These are phyloP conservation scores for Oreortyx pictus DNA, from an alignment of 2,797 vertebrate species.

Conservation along the genomic window DNA sequence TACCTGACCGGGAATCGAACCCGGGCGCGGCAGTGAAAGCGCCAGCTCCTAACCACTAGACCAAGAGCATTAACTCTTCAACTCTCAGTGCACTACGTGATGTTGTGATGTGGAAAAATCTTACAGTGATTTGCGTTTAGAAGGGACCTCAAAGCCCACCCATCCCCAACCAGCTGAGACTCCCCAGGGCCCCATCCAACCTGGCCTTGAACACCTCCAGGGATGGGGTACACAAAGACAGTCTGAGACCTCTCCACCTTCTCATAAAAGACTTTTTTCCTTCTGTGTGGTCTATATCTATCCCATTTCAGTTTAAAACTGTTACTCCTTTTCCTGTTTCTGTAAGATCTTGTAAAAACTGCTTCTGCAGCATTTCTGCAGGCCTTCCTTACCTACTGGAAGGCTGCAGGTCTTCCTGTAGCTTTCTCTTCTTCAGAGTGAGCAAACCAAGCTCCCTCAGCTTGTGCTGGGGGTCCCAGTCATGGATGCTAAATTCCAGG, in stretches of 20 bases:
- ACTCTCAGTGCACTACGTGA: too few relatives aligned
- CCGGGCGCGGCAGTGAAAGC: too few relatives aligned
- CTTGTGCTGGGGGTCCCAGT: not conserved
- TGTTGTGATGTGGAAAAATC: too few relatives aligned
- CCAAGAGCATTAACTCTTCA: too few relatives aligned
- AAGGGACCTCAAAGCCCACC: not conserved
- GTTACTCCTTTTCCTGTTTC: not conserved
- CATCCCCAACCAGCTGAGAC: not conserved
- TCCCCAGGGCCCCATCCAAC: not conserved
- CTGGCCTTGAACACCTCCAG: not conserved
- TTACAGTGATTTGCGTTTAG: not conserved
- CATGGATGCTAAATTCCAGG: not conserved
- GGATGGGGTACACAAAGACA: not conserved
- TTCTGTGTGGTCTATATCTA: not conserved
- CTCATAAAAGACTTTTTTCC: not conserved
- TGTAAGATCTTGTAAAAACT: not conserved
- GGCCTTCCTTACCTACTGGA: not conserved
- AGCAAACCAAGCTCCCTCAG: not conserved
- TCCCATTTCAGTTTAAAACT: not conserved
- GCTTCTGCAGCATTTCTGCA: not conserved
- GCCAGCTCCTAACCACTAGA: too few relatives aligned
- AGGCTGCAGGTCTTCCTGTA: not conserved
- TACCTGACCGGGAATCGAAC: slow-evolving; percentile 27
- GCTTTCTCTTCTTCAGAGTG: not conserved
- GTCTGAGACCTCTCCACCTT: not conserved